Conservation (phyloP, 2,888 invertebrate species). For the Nomada ferruginata region DNA sequence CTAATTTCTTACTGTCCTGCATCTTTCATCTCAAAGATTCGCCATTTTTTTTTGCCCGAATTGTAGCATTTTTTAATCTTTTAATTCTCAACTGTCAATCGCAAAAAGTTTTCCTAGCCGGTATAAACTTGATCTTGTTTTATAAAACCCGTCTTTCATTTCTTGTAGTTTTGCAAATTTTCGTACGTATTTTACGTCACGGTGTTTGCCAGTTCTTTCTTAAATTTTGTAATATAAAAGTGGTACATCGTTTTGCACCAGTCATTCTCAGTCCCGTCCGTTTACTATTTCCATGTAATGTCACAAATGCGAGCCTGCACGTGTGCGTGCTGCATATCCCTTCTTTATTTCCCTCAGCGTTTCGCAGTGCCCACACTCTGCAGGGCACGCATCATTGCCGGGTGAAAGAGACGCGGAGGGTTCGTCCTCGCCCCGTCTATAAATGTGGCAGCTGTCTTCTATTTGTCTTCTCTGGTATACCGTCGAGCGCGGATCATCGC, state of each 20-base stretch:
- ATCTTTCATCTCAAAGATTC: background rate
- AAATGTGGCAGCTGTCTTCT: slow-evolving; percentile 67
- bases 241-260: background rate
- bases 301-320: background rate
- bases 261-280: slow-evolving; percentile 1
- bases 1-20: background rate
- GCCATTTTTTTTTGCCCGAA: background rate
- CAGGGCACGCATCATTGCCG: slow-evolving; percentile 57
- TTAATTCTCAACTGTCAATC: background rate
- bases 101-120: too few relatives aligned
- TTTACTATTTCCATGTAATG: slow-evolving; percentile 7
- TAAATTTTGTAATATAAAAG: too few relatives aligned
- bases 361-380: slow-evolving; percentile 17
- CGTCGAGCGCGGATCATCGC: slow-evolving; percentile 39
- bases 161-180: too few relatives aligned
- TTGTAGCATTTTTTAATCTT: background rate
- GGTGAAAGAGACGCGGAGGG: slow-evolving; percentile 59
- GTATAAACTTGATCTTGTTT: too few relatives aligned
- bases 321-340: background rate
- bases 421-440: slow-evolving; percentile 41
- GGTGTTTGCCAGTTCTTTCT: too few relatives aligned
- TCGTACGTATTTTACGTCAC: too few relatives aligned
- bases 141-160: too few relatives aligned
- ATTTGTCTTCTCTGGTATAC: slow-evolving; percentile 65
- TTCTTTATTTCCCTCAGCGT: slow-evolving; percentile 30